phyloP scores from a whole-genome alignment of 1,140 invertebrate species.

The Reticulitermes speratus region DNA sequence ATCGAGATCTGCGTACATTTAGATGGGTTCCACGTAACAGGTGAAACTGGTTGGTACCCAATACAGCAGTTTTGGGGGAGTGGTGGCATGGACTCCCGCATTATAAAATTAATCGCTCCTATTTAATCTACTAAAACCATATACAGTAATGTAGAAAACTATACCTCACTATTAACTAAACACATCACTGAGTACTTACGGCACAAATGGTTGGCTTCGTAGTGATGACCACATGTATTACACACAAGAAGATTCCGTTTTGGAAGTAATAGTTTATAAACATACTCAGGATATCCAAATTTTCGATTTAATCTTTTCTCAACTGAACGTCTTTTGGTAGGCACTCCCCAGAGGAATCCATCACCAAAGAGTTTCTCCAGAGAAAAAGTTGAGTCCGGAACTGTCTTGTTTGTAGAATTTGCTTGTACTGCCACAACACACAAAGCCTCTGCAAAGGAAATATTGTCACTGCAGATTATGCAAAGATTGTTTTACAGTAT shows the following conservation, averaged over 20 bases:
- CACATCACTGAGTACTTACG: slow-evolving; percentile 55
- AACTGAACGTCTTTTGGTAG: slow-evolving; percentile 69
- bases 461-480: not conserved
- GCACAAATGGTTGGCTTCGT: slow-evolving; percentile 74
- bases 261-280: slow-evolving; percentile 65
- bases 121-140: too few species aligned
- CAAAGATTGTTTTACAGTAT: too few species aligned
- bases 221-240: slow-evolving; percentile 74
- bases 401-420: not conserved
- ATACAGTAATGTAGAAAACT: too few species aligned
- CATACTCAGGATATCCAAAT: slow-evolving; percentile 63
- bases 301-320: slow-evolving; percentile 71
- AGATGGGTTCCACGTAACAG: too few species aligned
- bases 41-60: too few species aligned
- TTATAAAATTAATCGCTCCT: too few species aligned
- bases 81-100: too few species aligned
- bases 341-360: slow-evolving; percentile 80
- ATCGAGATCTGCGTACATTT: too few species aligned
- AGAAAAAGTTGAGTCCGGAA: not conserved
- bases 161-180: too few species aligned
- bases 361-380: slow-evolving; percentile 48
- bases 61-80: too few species aligned
- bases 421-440: not conserved
- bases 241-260: slow-evolving; percentile 76
- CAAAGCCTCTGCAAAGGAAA: not conserved